Percentiles rank a stretch among this genome's conserved stretches.
Conservation (phyloP, 2,113 vertebrate species). For the Callithrix jacchus region DNA sequence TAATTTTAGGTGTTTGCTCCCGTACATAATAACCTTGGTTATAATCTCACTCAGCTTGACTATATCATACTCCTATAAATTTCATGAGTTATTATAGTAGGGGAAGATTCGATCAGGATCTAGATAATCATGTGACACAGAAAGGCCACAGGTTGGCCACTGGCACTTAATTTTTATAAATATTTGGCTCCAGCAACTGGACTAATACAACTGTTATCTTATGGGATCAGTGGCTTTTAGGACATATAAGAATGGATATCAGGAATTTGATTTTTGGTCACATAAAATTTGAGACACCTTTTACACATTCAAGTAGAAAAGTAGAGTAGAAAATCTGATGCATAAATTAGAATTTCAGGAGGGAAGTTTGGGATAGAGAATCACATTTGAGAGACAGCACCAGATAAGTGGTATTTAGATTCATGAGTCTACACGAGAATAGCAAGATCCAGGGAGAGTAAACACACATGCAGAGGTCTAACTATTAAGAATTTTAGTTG, state of each 20-base stretch:
- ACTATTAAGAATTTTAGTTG: neutral
- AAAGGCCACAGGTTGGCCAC: neutral
- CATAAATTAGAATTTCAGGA: neutral
- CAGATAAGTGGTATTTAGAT: neutral
- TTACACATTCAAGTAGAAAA: neutral
- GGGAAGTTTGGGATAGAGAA: neutral
- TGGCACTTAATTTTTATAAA: neutral
- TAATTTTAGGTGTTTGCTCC: neutral
- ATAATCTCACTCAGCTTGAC: neutral
- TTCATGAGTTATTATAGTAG: neutral
- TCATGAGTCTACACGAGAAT: neutral
- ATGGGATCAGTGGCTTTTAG: neutral
- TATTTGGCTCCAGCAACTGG: neutral
- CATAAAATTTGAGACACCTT: neutral
- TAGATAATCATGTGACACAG: neutral
- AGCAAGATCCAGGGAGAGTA: neutral
- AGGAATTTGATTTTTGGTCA: neutral
- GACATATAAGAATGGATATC: neutral
- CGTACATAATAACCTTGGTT: neutral
- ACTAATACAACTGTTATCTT: neutral
- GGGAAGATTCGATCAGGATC: neutral
- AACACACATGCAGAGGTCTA: neutral
- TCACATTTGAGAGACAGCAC: neutral
- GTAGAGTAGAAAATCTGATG: neutral
- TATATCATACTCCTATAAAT: neutral